Evolutionary conservation across 2,888 invertebrate species (phyloP), one percentile per base, ranked within the genome.

Genomic region (Clitarchus hookeri): DNA sequence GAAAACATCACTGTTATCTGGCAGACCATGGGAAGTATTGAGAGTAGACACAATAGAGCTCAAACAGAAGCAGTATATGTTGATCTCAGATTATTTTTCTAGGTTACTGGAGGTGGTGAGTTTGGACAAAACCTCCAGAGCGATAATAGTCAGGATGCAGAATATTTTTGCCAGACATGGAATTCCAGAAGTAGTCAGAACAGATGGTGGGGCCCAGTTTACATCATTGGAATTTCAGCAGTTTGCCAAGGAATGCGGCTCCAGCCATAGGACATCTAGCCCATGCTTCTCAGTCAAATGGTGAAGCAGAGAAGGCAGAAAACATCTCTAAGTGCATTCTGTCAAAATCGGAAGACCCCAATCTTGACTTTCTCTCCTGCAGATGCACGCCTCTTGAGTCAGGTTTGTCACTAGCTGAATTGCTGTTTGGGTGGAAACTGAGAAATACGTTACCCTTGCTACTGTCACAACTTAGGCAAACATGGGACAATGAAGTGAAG

Each of bases 171-270:
- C 88, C 1, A 79, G 89, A 44, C 88, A 89, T 86, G 88, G 89
- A 53, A 87, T 89, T 19, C 88, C 89, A 9, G 88, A 88, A 85
- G 86, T 85, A 4, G 87, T 89, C 6, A 82, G 87, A 26, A 88
- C 88, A 53, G 88, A 89, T 85, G 89, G 89, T 65, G 89, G 89
- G 13, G 80, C 88, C 0, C 89, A 89, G 85, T 89, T 89, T 36
- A 36, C 44, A 83, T 25, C 25, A 53, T 85, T 86, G 1, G 87
- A 44, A 26, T 89, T 88, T 89, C 82, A 87, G 88, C 19, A n/a
- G n/a, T n/a, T n/a, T n/a, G n/a, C n/a, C n/a, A 85, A 84, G 44
- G 86, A 88, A 26, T 89, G 88, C 77, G 88, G 89, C 48, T 89
- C 89, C 85, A 23, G 25, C 11, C 86, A 86, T 36, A 79, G 54